Evolutionary conservation across 2,113 vertebrate genomes (phyloP), one percentile per base, ranked within the genome.

Genomic region (Rafetus swinhoei): DNA sequence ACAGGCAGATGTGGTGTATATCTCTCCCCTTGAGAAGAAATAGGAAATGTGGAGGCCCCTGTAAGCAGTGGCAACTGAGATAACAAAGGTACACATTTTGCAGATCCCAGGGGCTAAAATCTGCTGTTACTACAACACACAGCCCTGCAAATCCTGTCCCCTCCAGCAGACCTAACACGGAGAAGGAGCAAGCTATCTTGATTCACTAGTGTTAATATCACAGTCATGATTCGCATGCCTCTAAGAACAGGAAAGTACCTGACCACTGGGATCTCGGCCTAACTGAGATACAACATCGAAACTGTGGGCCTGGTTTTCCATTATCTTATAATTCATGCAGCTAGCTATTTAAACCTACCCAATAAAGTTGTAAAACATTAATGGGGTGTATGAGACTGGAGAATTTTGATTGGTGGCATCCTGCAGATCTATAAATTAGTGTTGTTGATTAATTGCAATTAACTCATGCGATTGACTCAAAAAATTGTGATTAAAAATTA

Each of bases 241-340:
- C 74, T 25, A 29, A 29, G 53, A 80, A 80, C 10, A 55, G 19
- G 52, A 9, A 45, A 57, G 39, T 50, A 15, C 39, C 25, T 54
- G 14, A 59, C 56, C 25, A 29, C 24, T 18, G 9, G 3, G 81
- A 82, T 50, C 81, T 82, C 56, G 45, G 24, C 81, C 56, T 57
- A 27, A 45, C 56, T 56, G 25, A 35, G 35, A 25, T 39, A 59
- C 35, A 82, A 45, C 35, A 50, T 10, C 45, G 35, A 45, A 69
- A 79, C 35, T 56, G 50, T 12, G 16, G 62, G 53, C 32, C 15
- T 0, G 0, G 39, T 80, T 57, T 10, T 92, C 79, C 55, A 9
- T 39, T 85, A 76, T 56, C 69, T 89, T 81, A 35, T 35, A 84
- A 85, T 69, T 15, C 4, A 89, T 89, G 83, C 88, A 77, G 24